Evolutionary conservation across 2,888 invertebrate genomes (phyloP), one percentile per base, ranked within the genome.

Genomic region (Ommatoiulus sabulosus): DNA sequence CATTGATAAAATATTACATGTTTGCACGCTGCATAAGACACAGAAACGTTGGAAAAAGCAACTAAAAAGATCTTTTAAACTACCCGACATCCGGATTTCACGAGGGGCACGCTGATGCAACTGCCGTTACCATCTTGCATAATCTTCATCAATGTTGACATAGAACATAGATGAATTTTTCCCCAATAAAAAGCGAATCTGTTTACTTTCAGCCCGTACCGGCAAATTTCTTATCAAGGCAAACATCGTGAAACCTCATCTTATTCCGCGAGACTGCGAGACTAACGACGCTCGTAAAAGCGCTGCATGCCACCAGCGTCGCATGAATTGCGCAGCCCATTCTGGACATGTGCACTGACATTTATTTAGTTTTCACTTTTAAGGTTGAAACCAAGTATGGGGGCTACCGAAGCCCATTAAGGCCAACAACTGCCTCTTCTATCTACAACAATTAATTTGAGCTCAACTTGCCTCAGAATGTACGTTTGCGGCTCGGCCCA

Each of bases 311-410:
- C 63, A 63, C 15, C 57, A 57, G 57, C 46, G 46, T 8, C 46
- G 46, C 46, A 46, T 46, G 46, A 46, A 46, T 46, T 46, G 6
- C 46, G 46, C n/a, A n/a, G 46, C 57, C 10, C 4, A 52, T 52
- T 52, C 10, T 52, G 52, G 52, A 52, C 63, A 63, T n/a, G n/a
- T n/a, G n/a, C n/a, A n/a, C n/a, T 63, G 63, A 17, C 63, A n/a
- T 63, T 63, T 63, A n/a, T 63, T 63, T 63, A n/a, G 63, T 63
- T 63, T 63, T 63, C 63, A 63, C 63, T 63, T 63, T 63, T 6
- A n/a, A n/a, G 63, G 17, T 63, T 63, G 0, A 2, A n/a, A 63
- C 63, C 15, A 63, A 5, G 7, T 10, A 6, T 3, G n/a, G 12
- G 12, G 10, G 10, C 17, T 10, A 10, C 15, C 8, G 17, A 52